Evolutionary conservation across 2,113 vertebrate species (phyloP), one percentile per base, ranked within the genome.

Genomic region (Craseonycteris thonglongyai): DNA sequence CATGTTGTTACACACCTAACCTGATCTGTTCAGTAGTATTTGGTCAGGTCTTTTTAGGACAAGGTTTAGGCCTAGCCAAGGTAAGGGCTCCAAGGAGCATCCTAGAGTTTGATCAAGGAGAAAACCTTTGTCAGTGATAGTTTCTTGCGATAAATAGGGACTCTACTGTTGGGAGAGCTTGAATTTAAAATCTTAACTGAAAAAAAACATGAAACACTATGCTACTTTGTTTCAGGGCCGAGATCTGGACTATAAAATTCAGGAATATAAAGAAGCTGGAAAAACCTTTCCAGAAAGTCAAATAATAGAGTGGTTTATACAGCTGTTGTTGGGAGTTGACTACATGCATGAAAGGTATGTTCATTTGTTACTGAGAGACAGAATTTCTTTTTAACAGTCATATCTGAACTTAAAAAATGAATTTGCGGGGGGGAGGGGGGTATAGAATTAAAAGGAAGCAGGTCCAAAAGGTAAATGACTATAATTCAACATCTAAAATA

Each of bases 311-410:
- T 99, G 99, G 99, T 98, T 99, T 87, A 96, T 99, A 91, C 99
- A 99, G 96, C 90, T 99, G 82, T 97, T 99, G 87, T 98, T 99
- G 0, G 98, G 99, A 94, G 98, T 99, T 79, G 98, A 98, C 97
- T 99, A 99, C 59, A 99, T 99, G 98, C 99, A 99, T 65, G 98
- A 98, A 94, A 99, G 99, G 99, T 99, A 98, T 47, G 94, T 95
- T 95, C n/a, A 42, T 82, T 90, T 90, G 61, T 47, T 93, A 33
- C 81, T 65, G 69, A 7, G 15, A 28, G 4, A 15, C 66, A 83
- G 6, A 22, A 28, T 40, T 58, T 38, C 7, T 65, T 88, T 76
- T 54, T 72, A 69, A 51, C 12, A 85, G 56, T 78, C 66, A 65
- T 40, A 18, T 86, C 14, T 94, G 42, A 90, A 68, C 42, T 78